Conservation (phyloP, 2,113 vertebrate genomes). For the Passer domesticus region DNA sequence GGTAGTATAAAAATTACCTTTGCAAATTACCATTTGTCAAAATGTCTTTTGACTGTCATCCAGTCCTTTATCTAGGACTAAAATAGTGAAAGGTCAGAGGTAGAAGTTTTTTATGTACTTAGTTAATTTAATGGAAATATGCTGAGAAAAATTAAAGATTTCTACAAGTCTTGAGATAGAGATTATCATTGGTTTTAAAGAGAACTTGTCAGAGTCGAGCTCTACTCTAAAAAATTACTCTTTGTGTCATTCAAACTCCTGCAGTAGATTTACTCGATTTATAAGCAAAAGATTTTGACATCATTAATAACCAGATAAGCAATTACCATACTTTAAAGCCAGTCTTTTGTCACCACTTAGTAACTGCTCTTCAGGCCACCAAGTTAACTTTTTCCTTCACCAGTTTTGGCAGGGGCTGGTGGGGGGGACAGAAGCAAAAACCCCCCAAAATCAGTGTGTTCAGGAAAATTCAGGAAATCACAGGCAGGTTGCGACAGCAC, state of each 20-base stretch:
- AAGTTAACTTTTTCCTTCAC: background rate
- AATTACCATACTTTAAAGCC: background rate
- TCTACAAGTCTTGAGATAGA: background rate
- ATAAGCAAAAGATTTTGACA: background rate
- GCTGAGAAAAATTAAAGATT: background rate
- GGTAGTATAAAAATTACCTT: background rate
- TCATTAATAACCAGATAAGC: background rate
- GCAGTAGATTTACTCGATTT: background rate
- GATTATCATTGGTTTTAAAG: background rate
- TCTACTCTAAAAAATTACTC: background rate
- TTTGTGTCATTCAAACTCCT: background rate
- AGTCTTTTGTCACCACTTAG: background rate
- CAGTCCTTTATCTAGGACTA: slow-evolving; percentile 21
- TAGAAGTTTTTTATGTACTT: background rate
- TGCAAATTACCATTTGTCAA: too few relatives aligned
- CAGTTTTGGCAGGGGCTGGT: rapidly evolving
- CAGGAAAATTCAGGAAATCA: background rate
- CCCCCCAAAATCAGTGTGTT: rapidly evolving
- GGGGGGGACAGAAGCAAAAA: background rate
- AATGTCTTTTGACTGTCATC: background rate
- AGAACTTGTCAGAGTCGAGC: background rate
- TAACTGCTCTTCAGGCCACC: background rate
- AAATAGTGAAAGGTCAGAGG: slow-evolving; percentile 7
- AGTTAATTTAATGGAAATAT: slow-evolving; percentile 16
- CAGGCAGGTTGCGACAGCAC: rapidly evolving